Evolutionary conservation across 35 echinoderm and acorn worm genomes (phyloP), one percentile per base, ranked within the genome.

Genomic region (Apostichopus californicus): DNA sequence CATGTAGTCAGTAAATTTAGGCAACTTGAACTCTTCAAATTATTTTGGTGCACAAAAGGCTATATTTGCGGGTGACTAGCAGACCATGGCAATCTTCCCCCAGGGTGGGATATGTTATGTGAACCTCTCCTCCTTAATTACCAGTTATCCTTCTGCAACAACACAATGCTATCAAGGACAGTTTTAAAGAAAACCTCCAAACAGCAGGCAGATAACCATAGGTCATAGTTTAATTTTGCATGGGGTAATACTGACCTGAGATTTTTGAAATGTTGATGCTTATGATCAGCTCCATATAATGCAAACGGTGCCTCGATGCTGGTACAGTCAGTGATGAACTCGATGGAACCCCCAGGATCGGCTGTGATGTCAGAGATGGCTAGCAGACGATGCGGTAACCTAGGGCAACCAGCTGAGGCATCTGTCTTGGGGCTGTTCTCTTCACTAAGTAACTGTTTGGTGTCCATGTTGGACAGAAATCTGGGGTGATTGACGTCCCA

Each of bases 291-390:
- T 54, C 94, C 93, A 75, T 96, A 96, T 4, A 99, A 79, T 75
- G 87, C 87, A 88, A 99, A 96, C 5, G 97, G 95, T 57, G 93
- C 88, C 78, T 96, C 97, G 18, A 99, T 99, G 63, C 93, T 96
- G 68, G 95, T 96, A 28, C 95, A 94, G 5, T 99, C 93, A 6
- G 91, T 88, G 64, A 99, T 96, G 86, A 96, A 99, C 90, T 99
- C 97, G 28, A 99, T 94, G 60, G 97, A 96, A 46, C 97, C 97
- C 12, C 95, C 97, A 5, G 95, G 97, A 80, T 99, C 97, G 13
- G 97, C 97, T 2, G 97, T 96, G 83, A 99, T 99, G 89, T 99
- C 97, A 92, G 93, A 96, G 83, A 99, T 99, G 17, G 97, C 97
- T 9, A 99, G 92, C 46, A 99, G 93, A 10, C 97, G 91, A 80